Evolutionary conservation across 2,888 invertebrate genomes (phyloP).

Genomic region (Himalopsyche kuldschensis): DNA sequence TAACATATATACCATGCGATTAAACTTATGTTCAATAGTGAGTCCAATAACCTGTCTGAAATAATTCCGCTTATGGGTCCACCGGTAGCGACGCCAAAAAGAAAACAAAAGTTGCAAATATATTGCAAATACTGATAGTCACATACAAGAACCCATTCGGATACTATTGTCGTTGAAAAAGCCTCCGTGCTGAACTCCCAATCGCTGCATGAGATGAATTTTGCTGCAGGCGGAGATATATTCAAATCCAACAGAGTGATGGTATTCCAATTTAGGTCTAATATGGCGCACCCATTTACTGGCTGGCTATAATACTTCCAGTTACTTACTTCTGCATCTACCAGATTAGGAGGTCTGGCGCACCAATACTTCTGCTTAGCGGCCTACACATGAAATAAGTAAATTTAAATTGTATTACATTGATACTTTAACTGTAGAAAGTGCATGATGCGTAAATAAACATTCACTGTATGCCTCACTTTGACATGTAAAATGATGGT

Average conservation of each 20-base stretch:
- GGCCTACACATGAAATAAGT: not conserved
- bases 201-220: not conserved
- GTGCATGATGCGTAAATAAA: no score
- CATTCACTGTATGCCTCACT: no score
- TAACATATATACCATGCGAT: no score
- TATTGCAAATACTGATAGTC: constrained; percentile 57
- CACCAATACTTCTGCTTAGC: not conserved
- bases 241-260: constrained; percentile 44
- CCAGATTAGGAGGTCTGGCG: not conserved
- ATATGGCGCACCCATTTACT: constrained; percentile 53
- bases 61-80: constrained; percentile 67
- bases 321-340: constrained; percentile 28
- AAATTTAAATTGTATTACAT: no score
- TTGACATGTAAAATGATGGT: no score
- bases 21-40: no score
- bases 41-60: constrained; percentile 51
- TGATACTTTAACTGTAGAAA: no score
- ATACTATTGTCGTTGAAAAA: constrained; percentile 51
- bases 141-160: constrained; percentile 65
- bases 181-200: not conserved
- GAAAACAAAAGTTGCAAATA: constrained; percentile 66
- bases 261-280: constrained; percentile 50
- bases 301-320: constrained; percentile 61
- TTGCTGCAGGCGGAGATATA: not conserved
- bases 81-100: constrained; percentile 64